Conservation (phyloP, 2,888 invertebrate genomes). For the Nezara viridula region DNA sequence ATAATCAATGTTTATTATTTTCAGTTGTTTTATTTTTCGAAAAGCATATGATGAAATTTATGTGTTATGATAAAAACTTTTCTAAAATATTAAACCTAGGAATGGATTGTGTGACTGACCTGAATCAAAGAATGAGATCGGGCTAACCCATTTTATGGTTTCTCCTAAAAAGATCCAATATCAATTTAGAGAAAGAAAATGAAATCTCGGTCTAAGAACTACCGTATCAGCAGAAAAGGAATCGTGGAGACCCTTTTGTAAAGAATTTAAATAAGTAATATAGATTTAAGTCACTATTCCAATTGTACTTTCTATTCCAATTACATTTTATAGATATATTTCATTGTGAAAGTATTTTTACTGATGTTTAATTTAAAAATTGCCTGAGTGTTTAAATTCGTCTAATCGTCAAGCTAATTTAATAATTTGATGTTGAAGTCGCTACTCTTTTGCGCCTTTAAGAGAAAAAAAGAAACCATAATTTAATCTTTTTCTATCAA, state of each 20-base stretch:
- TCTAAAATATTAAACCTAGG: not conserved
- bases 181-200: not conserved
- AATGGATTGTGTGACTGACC: not conserved
- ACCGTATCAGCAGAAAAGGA: not conserved
- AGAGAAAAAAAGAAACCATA: no score
- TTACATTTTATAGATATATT: not conserved
- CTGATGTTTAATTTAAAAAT: no score
- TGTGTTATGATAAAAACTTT: not conserved
- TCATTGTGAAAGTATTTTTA: not conserved
- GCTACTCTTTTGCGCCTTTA: no score
- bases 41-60: not conserved
- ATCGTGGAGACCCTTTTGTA: not conserved
- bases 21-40: no score
- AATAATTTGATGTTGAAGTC: no score
- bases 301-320: not conserved
- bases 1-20: no score
- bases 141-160: not conserved
- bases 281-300: not conserved
- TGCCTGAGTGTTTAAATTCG: no score
- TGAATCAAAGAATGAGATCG: not conserved
- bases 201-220: not conserved
- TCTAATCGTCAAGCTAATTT: no score
- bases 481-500: no score
- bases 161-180: not conserved
- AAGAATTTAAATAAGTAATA: conserved; percentile 1